Evolutionary conservation across 2,888 invertebrate species (phyloP).

Genomic region (Beris chalybata): DNA sequence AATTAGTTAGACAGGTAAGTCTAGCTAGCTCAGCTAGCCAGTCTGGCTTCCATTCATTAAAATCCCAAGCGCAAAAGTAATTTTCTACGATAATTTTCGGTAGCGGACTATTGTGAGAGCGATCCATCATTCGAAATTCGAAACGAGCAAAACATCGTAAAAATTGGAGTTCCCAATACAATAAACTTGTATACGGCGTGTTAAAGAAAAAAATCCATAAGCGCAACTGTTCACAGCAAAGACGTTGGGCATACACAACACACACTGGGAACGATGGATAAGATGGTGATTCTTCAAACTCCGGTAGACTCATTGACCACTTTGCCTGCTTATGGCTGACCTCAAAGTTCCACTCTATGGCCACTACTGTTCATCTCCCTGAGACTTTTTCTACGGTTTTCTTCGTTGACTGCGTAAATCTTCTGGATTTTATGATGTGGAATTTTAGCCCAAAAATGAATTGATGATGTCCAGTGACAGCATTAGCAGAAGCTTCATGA

Average conservation of each 20-base stretch:
- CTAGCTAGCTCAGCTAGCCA: too few species aligned
- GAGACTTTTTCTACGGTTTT: neutral
- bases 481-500: conserved; percentile 23
- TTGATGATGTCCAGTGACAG: conserved; percentile 24
- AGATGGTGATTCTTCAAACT: neutral
- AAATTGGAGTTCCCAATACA: conserved; percentile 21
- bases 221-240: conserved; percentile 18
- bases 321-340: neutral
- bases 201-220: neutral
- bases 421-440: neutral
- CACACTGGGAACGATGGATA: neutral
- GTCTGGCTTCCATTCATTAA: conserved; percentile 25
- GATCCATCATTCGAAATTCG: conserved; percentile 23
- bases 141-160: conserved; percentile 9
- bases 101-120: conserved; percentile 29
- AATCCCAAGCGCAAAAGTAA: conserved; percentile 30
- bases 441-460: neutral
- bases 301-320: conserved; percentile 9
- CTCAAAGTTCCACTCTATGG: conserved; percentile 8
- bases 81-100: conserved; percentile 35
- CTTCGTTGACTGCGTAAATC: neutral
- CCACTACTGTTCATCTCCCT: conserved; percentile 9
- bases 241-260: neutral
- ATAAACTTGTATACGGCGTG: neutral
- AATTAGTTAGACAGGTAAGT: too few species aligned